Base-by-base conservation (phyloP, 2,888 invertebrate species). In the Nemotelus nigrinus region DNA sequence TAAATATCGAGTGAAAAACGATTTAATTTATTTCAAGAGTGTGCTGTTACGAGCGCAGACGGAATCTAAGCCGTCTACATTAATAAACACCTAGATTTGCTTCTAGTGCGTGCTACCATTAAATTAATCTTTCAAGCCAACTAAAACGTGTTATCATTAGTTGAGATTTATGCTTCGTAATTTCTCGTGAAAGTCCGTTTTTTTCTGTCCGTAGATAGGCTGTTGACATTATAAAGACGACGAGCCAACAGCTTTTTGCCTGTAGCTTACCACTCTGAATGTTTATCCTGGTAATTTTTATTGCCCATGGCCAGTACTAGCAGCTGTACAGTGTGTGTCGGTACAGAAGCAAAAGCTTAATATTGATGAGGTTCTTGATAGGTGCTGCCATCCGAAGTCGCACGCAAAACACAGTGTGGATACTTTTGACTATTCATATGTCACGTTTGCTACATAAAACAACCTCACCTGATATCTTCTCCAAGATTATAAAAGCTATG, bases 141-240 rank as follows among this genome's bases (percentile, higher is more conserved):
- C 76, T 75, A 78, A 70, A 77, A 77, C 79, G 78, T 80, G 78
- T 80, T 79, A 78, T 79, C 80, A 80, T 80, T 80, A 80, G 80
- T 79, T 78, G 76, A 80, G 80, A 80, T 80, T 80, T 80, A 80
- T 80, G 78, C 77, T 74, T 74, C 67, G 76, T 78, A 78, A 78
- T 79, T 79, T 78, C 70, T 78, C 68, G 74, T 79, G 76, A 79
- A 72, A 78, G 77, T 79, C 78, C 79, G 74, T 79, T 79, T 78
- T 79, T 25, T 25, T 57, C 76, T 76, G 57, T 71, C 65, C 53
- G 64, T 76, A 74, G 63, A 63, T 74, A 77, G 65, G 76, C 67
- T 60, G 39, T 43, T 10, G 65, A 64, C 50, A 25, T 53, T 10
- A 64, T 41, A 55, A 64, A 65, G 53, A 65, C 25, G 53, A 68